Evolutionary conservation across 1,140 invertebrate species (phyloP).

Genomic region (Drosophila albomicans): DNA sequence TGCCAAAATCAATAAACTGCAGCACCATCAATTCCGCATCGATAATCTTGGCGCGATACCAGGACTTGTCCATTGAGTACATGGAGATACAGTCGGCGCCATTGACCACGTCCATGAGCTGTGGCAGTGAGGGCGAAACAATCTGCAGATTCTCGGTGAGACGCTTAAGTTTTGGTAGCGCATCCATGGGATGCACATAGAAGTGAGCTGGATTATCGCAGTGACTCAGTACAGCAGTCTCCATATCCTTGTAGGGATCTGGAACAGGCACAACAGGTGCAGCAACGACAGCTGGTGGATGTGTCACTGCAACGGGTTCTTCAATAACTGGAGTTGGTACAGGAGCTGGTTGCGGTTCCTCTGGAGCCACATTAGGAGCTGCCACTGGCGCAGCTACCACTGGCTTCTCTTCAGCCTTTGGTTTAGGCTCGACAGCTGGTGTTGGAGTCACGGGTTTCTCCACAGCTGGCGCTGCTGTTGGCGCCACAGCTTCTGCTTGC

Average conservation of each 20-base stretch:
- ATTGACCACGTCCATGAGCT: constrained; percentile 86
- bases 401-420: neutral
- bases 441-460: constrained; percentile 10
- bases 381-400: neutral
- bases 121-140: constrained; percentile 84
- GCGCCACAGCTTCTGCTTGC: constrained; percentile 10
- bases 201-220: constrained; percentile 89
- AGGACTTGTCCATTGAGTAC: constrained; percentile 90
- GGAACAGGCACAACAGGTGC: constrained; percentile 31
- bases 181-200: constrained; percentile 87
- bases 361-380: neutral
- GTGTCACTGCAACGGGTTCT: constrained; percentile 2
- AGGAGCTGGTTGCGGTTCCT: constrained; percentile 5
- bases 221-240: constrained; percentile 87
- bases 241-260: constrained; percentile 77
- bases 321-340: neutral
- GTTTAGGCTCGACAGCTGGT: constrained; percentile 5
- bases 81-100: constrained; percentile 90
- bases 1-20: constrained; percentile 93
- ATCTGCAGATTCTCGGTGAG: constrained; percentile 88
- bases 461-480: neutral
- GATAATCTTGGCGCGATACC: constrained; percentile 93
- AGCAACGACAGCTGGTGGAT: neutral
- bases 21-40: constrained; percentile 90
- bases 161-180: constrained; percentile 85